Conservation (phyloP, 2,888 invertebrate genomes). For the Rhamphomyia laevipes region DNA sequence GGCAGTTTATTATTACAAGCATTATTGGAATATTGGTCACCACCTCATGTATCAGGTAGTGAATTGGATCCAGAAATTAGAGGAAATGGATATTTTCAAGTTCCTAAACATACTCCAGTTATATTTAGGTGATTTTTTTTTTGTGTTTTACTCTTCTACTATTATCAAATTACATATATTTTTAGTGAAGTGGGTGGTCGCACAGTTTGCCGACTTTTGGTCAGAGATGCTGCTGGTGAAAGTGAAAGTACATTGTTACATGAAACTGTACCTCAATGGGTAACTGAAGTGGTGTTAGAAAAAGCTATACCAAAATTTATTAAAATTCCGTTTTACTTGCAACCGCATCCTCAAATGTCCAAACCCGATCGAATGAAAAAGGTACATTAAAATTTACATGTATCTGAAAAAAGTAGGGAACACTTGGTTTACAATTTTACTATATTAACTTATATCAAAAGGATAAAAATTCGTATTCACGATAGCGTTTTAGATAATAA, state of each 20-base stretch:
- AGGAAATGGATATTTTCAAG: constrained; percentile 71
- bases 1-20: constrained; percentile 90
- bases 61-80: constrained; percentile 60
- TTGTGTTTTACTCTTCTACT: constrained; percentile 1
- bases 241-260: constrained; percentile 83
- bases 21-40: constrained; percentile 87
- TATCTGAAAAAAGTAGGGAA: not conserved
- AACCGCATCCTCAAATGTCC: constrained; percentile 70
- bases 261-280: constrained; percentile 94
- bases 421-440: not conserved
- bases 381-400: constrained; percentile 44
- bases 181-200: constrained; percentile 88
- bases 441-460: too few species aligned
- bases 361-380: constrained; percentile 67
- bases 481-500: not conserved
- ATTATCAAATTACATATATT: constrained; percentile 6
- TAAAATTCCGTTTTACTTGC: constrained; percentile 92
- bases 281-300: constrained; percentile 86
- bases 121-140: constrained; percentile 62
- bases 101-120: constrained; percentile 91
- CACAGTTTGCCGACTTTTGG: constrained; percentile 78
- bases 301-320: constrained; percentile 90
- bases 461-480: not conserved
- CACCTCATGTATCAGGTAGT: constrained; percentile 51
- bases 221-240: constrained; percentile 88